Evolutionary conservation across 2,797 vertebrate genomes (phyloP).

Genomic region (Margarornis squamiger): DNA sequence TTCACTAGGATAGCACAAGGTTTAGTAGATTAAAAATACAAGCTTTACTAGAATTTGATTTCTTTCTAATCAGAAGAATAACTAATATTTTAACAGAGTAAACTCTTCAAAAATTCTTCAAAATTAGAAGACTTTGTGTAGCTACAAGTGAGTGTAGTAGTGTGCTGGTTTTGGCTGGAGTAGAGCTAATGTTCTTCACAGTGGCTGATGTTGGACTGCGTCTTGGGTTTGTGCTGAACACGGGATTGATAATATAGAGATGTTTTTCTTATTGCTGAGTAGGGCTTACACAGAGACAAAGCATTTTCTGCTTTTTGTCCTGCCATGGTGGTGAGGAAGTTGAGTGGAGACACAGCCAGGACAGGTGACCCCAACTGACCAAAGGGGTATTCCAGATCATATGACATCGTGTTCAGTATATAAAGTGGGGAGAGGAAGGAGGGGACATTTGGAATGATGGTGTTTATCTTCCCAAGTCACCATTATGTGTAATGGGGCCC

Average conservation of each 20-base stretch:
- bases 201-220: neutral
- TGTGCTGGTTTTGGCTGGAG: neutral
- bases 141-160: neutral
- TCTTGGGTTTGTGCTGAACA: neutral
- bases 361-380: neutral
- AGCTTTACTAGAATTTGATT: neutral
- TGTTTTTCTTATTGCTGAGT: neutral
- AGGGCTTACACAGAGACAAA: neutral
- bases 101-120: neutral
- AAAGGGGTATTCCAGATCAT: neutral
- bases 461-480: neutral
- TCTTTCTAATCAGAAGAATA: neutral
- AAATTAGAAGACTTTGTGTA: neutral
- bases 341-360: neutral
- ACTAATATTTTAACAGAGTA: neutral
- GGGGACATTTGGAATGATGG: neutral
- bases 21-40: neutral
- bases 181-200: neutral
- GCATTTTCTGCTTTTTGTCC: neutral
- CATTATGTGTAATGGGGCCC: fast-evolving
- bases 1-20: neutral
- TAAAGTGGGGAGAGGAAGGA: neutral
- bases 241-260: neutral
- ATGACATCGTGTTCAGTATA: neutral
- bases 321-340: fast-evolving